These are phyloP conservation scores for Pachycephala philippinensis DNA, from an alignment of 2,113 vertebrate species.

Conservation along the genomic window DNA sequence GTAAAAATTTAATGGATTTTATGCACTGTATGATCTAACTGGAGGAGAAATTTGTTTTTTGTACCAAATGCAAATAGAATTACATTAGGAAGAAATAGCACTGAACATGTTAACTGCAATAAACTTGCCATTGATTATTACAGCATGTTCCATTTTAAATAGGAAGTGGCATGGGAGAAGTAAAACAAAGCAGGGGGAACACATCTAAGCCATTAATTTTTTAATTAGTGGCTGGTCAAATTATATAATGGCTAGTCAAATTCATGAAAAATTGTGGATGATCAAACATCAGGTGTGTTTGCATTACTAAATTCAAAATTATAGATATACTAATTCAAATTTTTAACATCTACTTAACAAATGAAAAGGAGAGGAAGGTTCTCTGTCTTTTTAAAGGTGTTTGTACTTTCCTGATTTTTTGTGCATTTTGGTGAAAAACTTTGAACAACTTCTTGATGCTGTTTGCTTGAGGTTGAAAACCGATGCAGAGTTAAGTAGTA, in stretches of 20 bases:
- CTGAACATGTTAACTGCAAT: not conserved
- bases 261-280: not conserved
- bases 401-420: not conserved
- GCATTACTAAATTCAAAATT: not conserved
- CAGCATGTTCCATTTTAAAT: constrained; percentile 5
- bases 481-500: not conserved
- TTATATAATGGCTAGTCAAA: not conserved
- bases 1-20: not conserved
- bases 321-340: not conserved
- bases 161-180: not conserved
- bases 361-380: constrained; percentile 21
- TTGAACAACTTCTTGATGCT: not conserved
- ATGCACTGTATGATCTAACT: not conserved
- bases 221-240: not conserved
- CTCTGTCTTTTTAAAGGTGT: not conserved
- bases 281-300: constrained; percentile 13
- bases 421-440: not conserved
- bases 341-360: not conserved
- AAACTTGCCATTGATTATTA: not conserved
- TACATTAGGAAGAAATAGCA: not conserved
- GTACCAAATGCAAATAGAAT: not conserved
- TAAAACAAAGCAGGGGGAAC: not conserved
- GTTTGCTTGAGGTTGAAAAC: not conserved
- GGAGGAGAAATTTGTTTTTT: not conserved
- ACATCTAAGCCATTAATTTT: not conserved